phyloP scores from a whole-genome alignment of 2,797 vertebrate species.

The Melanotaenia pygmaea region DNA sequence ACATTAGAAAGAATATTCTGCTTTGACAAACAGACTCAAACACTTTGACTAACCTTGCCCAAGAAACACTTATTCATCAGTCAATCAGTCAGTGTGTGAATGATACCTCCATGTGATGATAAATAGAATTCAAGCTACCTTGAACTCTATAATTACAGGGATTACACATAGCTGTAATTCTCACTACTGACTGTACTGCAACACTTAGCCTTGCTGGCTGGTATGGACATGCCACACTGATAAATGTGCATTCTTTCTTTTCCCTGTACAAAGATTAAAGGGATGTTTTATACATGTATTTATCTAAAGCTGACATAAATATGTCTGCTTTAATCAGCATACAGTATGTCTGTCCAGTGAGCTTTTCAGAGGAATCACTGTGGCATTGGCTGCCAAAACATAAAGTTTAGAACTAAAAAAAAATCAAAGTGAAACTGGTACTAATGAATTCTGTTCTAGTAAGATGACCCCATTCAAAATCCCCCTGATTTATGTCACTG shows the following conservation, averaged over 20 bases:
- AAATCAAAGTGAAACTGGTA: background rate
- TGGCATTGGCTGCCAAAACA: conserved; percentile 3
- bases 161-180: conserved; percentile 75
- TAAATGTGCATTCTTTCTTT: conserved; percentile 77
- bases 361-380: conserved; percentile 5
- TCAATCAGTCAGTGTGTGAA: conserved; percentile 45
- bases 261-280: conserved; percentile 64
- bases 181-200: conserved; percentile 50
- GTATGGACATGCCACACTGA: conserved; percentile 72
- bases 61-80: conserved; percentile 51
- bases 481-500: background rate
- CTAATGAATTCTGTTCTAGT: background rate
- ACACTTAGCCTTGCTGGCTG: conserved; percentile 58
- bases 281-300: conserved; percentile 41
- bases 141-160: conserved; percentile 73
- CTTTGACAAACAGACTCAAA: conserved; percentile 31
- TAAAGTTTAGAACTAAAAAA: background rate
- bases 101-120: conserved; percentile 63
- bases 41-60: conserved; percentile 9
- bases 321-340: conserved; percentile 53
- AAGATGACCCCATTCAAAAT: background rate
- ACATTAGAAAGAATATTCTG: conserved; percentile 19
- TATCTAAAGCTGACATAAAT: conserved; percentile 44
- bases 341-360: conserved; percentile 14
- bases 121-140: conserved; percentile 53